phyloP scores from a whole-genome alignment of 2,797 vertebrate species.

The Liparis tanakae region DNA sequence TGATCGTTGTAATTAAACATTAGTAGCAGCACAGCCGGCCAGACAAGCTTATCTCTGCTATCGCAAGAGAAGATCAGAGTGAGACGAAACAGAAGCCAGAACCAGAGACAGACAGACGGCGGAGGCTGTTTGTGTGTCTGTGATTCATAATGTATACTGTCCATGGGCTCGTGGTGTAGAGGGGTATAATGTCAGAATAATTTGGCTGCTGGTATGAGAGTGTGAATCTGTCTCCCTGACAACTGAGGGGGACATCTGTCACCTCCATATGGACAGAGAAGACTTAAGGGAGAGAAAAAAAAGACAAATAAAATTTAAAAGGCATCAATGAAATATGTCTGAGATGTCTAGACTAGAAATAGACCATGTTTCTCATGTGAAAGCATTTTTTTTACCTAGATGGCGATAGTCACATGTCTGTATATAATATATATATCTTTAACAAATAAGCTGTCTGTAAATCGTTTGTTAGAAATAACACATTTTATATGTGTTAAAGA shows the following conservation, averaged over 20 bases:
- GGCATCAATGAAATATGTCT: not conserved
- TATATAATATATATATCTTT: not conserved
- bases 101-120: conserved; percentile 10
- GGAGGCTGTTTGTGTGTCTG: not conserved
- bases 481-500: too few species aligned
- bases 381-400: not conserved
- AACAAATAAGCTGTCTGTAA: not conserved
- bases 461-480: not conserved
- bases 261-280: conserved; percentile 69
- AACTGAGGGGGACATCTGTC: conserved; percentile 71
- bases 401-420: not conserved
- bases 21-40: not conserved
- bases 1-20: conserved; percentile 27
- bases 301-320: conserved; percentile 15
- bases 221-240: conserved; percentile 61
- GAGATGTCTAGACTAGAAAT: not conserved
- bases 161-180: conserved; percentile 10
- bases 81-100: conserved; percentile 22
- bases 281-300: conserved; percentile 29
- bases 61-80: conserved; percentile 31
- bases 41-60: conserved; percentile 18
- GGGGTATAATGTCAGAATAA: conserved; percentile 21
- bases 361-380: not conserved
- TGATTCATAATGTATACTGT: conserved; percentile 11
- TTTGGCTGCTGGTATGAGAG: conserved; percentile 39